phyloP scores from a whole-genome alignment of 2,113 vertebrate genomes.

The Cyanoderma ruficeps region DNA sequence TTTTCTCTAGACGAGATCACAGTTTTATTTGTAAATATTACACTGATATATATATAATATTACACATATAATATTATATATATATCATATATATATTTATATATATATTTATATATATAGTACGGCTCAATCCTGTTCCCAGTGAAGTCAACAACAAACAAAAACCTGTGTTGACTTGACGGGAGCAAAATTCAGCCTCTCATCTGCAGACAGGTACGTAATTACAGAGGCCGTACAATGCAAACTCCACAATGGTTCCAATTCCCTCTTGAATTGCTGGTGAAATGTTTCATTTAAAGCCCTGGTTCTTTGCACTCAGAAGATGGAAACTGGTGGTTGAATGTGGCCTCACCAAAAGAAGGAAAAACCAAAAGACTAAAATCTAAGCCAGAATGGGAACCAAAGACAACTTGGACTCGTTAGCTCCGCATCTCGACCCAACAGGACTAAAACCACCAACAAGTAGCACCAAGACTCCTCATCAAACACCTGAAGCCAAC shows the following conservation, averaged over 20 bases:
- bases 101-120: constrained; percentile 77
- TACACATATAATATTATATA: constrained; percentile 77
- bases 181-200: constrained; percentile 71
- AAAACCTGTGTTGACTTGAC: constrained; percentile 22
- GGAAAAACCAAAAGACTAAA: constrained; percentile 12
- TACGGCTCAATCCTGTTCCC: constrained; percentile 58
- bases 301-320: constrained; percentile 66
- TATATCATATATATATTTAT: constrained; percentile 74
- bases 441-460: constrained; percentile 29
- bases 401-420: constrained; percentile 22
- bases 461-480: constrained; percentile 49
- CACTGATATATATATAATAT: constrained; percentile 80
- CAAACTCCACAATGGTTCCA: constrained; percentile 69
- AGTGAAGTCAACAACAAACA: constrained; percentile 44
- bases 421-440: constrained; percentile 1
- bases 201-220: constrained; percentile 75
- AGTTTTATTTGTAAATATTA: constrained; percentile 85
- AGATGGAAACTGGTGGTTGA: constrained; percentile 52
- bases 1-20: constrained; percentile 84
- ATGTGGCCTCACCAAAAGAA: constrained; percentile 30
- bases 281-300: constrained; percentile 70
- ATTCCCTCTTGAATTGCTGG: constrained; percentile 75
- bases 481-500: neutral
- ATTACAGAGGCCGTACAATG: constrained; percentile 76
- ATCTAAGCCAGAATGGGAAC: constrained; percentile 47